A percentile compares a stretch with the other conserved stretches of the same genome.
These are phyloP conservation scores for Patella caerulea DNA, from an alignment of 2,888 invertebrate genomes.

Conservation along the genomic window DNA sequence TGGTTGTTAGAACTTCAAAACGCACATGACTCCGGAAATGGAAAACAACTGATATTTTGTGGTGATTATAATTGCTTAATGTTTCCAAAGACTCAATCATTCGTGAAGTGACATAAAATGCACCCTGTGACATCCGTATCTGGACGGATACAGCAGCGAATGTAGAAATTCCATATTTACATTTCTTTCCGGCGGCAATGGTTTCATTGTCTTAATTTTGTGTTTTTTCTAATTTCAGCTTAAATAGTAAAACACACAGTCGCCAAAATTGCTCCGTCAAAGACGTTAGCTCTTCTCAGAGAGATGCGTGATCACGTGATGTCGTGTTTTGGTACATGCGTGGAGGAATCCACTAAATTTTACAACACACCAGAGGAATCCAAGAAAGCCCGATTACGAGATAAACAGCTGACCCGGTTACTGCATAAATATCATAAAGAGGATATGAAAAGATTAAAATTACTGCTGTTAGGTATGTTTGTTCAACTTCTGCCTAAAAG, in stretches of 20 bases:
- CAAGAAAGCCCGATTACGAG: constrained; percentile 45
- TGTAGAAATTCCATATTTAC: too few species aligned
- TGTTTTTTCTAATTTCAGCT: not conserved
- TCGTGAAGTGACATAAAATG: too few species aligned
- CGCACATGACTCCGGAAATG: too few species aligned
- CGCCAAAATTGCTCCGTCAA: not conserved
- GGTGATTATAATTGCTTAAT: too few species aligned
- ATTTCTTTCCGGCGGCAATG: too few species aligned
- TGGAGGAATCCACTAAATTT: constrained; percentile 33
- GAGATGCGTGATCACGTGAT: constrained; percentile 50
- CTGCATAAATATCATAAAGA: constrained; percentile 54
- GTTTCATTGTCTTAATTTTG: too few species aligned
- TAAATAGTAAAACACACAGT: not conserved
- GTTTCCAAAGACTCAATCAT: too few species aligned
- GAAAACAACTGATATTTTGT: too few species aligned
- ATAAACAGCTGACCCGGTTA: constrained; percentile 50
- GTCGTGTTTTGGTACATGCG: constrained; percentile 51
- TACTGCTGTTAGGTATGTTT: constrained; percentile 54
- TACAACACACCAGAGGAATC: constrained; percentile 50
- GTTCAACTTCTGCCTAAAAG: too few species aligned
- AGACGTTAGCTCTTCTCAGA: not conserved
- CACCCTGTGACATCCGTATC: too few species aligned
- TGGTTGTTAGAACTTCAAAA: too few species aligned
- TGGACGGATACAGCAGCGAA: too few species aligned
- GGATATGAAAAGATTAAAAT: constrained; percentile 53